Evolutionary conservation across 2,888 invertebrate species (phyloP).

Genomic region (Priocnemis perturbator): DNA sequence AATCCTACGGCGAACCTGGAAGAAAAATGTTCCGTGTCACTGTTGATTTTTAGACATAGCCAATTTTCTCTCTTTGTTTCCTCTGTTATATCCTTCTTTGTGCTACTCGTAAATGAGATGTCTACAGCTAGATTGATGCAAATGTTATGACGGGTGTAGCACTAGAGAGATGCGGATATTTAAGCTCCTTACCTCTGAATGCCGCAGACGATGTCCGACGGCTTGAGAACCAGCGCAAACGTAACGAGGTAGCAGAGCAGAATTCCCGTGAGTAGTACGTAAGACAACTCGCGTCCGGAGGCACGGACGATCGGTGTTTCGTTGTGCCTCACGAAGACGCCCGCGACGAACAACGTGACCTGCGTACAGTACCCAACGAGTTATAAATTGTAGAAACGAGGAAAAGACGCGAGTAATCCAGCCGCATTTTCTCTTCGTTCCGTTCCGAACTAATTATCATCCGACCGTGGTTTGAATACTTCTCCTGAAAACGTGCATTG

Average conservation of each 20-base stretch:
- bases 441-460: no score
- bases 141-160: no score
- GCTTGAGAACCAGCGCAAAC: slow-evolving; percentile 91
- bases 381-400: slow-evolving; percentile 1
- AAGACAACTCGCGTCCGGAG: slow-evolving; percentile 92
- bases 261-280: slow-evolving; percentile 92
- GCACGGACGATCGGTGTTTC: slow-evolving; percentile 98
- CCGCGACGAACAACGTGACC: slow-evolving; percentile 81
- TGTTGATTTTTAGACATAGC: no score
- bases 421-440: no score
- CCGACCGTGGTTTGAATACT: slow-evolving; percentile 1
- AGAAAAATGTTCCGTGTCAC: no score
- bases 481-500: neutral
- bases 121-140: no score
- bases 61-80: no score
- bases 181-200: slow-evolving; percentile 84
- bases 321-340: slow-evolving; percentile 90
- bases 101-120: no score
- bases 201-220: slow-evolving; percentile 91
- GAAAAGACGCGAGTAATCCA: no score
- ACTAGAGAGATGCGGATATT: no score
- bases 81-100: no score
- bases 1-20: slow-evolving; percentile 91
- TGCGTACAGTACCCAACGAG: slow-evolving; percentile 23
- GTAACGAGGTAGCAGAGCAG: slow-evolving; percentile 95